Conservation (phyloP, 2,888 invertebrate species). For the Agrenia bidenticulata region DNA sequence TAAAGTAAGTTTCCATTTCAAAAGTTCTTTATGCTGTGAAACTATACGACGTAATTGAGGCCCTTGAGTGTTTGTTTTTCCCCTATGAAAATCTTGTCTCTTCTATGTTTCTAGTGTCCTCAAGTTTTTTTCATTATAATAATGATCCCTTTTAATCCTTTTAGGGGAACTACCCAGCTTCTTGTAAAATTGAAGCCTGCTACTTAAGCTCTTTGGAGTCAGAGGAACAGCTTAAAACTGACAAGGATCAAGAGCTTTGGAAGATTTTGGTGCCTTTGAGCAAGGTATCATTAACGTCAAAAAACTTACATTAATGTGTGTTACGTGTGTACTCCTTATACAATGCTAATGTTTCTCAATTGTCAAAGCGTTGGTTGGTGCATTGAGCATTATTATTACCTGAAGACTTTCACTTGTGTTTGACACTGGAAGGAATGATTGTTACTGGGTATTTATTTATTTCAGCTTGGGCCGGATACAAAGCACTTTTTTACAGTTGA, state of each 20-base stretch:
- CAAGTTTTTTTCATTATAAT: background rate
- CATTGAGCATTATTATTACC: too few species aligned
- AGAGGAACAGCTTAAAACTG: constrained; percentile 26
- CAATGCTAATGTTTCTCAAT: too few species aligned
- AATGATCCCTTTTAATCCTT: constrained; percentile 3
- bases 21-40: background rate
- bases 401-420: too few species aligned
- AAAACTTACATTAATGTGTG: too few species aligned
- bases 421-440: too few species aligned
- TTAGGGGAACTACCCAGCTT: constrained; percentile 64
- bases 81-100: too few species aligned
- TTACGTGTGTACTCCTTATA: too few species aligned
- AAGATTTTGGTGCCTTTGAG: constrained; percentile 59
- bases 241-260: constrained; percentile 59
- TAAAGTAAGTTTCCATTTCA: constrained; percentile 59
- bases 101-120: background rate
- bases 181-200: constrained; percentile 62
- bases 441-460: too few species aligned
- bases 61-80: too few species aligned
- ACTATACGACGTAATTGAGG: too few species aligned
- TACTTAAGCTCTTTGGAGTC: constrained; percentile 53
- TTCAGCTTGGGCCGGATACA: constrained; percentile 33
- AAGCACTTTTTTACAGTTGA: constrained; percentile 29
- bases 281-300: constrained; percentile 59
- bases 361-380: too few species aligned